phyloP scores from a whole-genome alignment of 2,113 vertebrate species.

The pig (Sus scrofa) region DNA sequence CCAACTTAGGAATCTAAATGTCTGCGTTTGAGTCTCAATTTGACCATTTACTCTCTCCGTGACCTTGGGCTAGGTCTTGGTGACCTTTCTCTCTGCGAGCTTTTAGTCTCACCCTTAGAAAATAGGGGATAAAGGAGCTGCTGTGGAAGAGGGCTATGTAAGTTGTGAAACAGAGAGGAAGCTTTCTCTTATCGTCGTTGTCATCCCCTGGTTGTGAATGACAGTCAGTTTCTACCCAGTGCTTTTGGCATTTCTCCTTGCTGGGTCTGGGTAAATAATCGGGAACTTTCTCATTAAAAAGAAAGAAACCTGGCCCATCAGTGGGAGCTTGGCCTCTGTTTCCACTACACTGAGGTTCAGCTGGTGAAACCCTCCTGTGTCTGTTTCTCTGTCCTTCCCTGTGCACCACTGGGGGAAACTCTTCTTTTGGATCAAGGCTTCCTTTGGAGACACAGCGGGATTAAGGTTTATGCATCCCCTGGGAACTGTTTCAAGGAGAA shows the following conservation, averaged over 20 bases:
- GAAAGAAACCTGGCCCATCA: neutral
- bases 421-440: slow-evolving; percentile 25
- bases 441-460: neutral
- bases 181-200: neutral
- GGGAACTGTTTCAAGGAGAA: neutral
- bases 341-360: neutral
- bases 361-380: neutral
- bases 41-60: slow-evolving; percentile 27
- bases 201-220: neutral
- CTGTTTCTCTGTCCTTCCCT: neutral
- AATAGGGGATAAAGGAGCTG: neutral
- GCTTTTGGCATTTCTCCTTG: neutral
- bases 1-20: slow-evolving; percentile 50
- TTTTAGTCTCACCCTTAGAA: neutral
- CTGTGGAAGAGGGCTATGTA: neutral
- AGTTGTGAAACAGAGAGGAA: neutral
- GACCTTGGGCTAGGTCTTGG: neutral
- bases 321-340: neutral
- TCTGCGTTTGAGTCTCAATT: slow-evolving; percentile 63
- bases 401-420: neutral
- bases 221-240: neutral
- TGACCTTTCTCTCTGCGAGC: slow-evolving; percentile 29
- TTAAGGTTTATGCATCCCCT: neutral
- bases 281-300: neutral
- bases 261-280: neutral